Base-by-base conservation (phyloP, 2,113 vertebrate species). In the Eublepharis macularius region DNA sequence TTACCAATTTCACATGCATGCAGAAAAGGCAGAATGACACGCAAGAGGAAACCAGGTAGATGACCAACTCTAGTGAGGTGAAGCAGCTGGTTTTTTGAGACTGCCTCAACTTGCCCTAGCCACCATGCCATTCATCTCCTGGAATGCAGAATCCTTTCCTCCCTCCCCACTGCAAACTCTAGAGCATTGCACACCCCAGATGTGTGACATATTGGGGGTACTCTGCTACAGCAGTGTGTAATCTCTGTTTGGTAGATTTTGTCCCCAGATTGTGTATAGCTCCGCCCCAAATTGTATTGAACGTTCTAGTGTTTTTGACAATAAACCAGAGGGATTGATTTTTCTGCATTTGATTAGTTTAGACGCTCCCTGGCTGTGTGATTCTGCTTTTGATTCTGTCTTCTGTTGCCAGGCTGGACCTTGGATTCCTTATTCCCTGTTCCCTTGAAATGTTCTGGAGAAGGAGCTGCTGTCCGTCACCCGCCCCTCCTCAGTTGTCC, bases 241-340 rank as follows among this genome's bases (percentile, higher is more conserved):
- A n/a, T 78, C 68, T 19, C 74, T 83, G 80, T 43, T 75, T 9
- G 29, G 43, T 63, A 76, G 41, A 6, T 72, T 90, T 84, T 88
- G 26, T 63, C 60, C 80, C 70, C 43, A 54, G 34, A 78, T 63
- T 49, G 5, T 2, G 36, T 24, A 9, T 65, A 47, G 29, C 79
- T 68, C 17, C 32, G 24, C 32, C 32, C 41, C 12, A 32, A 4
- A 0, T 49, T 65, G 63, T 43, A 45, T 2, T 41, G 72, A 39
- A 16, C 45, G 0, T 0, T 16, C 3, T 60, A 73, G 1, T 0
- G 10, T 2, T 11, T 1, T n/a, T 6, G 2, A 6, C 4, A 10
- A 26, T 26, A 39, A 45, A 43, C 68, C 78, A 16, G 0, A 9
- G 32, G 78, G 34, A 63, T 36, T 0, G 65, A 2, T 69, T 36